A percentile compares a stretch with the other conserved stretches of the same genome.
These are phyloP conservation scores for Tenthredo amoena DNA, from an alignment of 2,888 invertebrate genomes.

Conservation along the genomic window DNA sequence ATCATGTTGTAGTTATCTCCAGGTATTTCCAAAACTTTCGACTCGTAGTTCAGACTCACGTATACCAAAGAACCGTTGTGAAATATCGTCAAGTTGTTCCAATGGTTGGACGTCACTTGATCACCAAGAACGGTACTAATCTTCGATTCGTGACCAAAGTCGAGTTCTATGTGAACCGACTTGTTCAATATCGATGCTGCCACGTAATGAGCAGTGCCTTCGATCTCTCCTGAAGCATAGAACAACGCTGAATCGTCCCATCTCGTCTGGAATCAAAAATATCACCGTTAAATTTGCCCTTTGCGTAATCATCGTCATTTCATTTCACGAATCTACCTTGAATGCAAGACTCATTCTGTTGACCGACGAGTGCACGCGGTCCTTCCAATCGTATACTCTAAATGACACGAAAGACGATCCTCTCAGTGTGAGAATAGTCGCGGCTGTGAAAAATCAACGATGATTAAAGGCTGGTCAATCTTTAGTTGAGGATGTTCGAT, in stretches of 20 bases:
- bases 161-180: slow-evolving; percentile 91
- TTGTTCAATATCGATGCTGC: slow-evolving; percentile 92
- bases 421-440: slow-evolving; percentile 91
- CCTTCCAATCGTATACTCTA: slow-evolving; percentile 95
- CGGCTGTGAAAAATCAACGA: slow-evolving; percentile 81
- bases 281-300: background rate
- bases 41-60: slow-evolving; percentile 88
- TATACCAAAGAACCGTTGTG: slow-evolving; percentile 87
- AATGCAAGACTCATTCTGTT: slow-evolving; percentile 94
- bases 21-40: slow-evolving; percentile 85
- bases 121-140: slow-evolving; percentile 85
- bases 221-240: slow-evolving; percentile 95
- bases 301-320: background rate
- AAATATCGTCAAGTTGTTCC: slow-evolving; percentile 94
- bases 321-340: slow-evolving; percentile 81
- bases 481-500: slow-evolving; percentile 31
- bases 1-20: slow-evolving; percentile 87
- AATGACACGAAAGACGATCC: slow-evolving; percentile 96
- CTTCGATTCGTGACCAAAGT: slow-evolving; percentile 90
- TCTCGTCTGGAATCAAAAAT: slow-evolving; percentile 83
- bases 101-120: slow-evolving; percentile 86
- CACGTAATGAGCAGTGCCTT: slow-evolving; percentile 93
- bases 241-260: slow-evolving; percentile 95
- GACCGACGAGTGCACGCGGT: slow-evolving; percentile 92
- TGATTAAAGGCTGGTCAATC: background rate